phyloP scores from a whole-genome alignment of 2,113 vertebrate species.

The Mormoops blainvillei region DNA sequence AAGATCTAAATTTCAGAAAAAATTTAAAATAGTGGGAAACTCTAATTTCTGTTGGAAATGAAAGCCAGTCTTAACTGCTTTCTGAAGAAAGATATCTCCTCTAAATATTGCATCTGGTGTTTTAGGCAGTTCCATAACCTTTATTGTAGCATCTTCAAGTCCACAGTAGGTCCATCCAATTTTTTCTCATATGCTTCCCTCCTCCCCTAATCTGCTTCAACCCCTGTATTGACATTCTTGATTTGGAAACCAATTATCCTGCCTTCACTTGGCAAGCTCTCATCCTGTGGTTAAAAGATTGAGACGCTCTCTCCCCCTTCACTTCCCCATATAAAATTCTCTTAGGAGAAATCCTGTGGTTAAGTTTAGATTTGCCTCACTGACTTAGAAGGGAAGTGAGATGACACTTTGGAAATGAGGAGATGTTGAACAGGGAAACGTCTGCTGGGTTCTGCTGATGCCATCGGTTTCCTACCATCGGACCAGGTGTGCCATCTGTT shows the following conservation, averaged over 20 bases:
- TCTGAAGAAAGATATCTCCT: conserved; percentile 28
- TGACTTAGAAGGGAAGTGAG: conserved; percentile 66
- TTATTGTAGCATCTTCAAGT: background rate
- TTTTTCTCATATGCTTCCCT: background rate
- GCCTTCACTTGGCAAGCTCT: conserved; percentile 44
- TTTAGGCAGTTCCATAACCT: conserved; percentile 8
- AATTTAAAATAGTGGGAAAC: conserved; percentile 18
- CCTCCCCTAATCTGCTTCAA: background rate
- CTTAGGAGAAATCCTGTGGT: conserved; percentile 68
- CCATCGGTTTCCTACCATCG: conserved; percentile 55
- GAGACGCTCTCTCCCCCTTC: conserved; percentile 1
- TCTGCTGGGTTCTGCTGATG: conserved; percentile 68
- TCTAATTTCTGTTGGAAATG: conserved; percentile 35
- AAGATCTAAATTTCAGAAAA: conserved; percentile 37
- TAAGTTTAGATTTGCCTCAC: conserved; percentile 73
- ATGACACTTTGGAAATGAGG: conserved; percentile 68
- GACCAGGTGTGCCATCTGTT: conserved; percentile 70
- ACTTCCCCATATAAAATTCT: conserved; percentile 65
- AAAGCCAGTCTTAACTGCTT: conserved; percentile 44
- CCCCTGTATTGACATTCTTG: conserved; percentile 16
- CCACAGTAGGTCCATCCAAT: background rate
- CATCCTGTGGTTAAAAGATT: conserved; percentile 38
- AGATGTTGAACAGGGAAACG: conserved; percentile 67
- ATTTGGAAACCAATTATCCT: conserved; percentile 40
- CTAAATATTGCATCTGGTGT: background rate